A percentile compares a stretch with the other conserved stretches of the same genome.
Conservation (phyloP, 2,888 invertebrate species). For the Drosophila emarginata region DNA sequence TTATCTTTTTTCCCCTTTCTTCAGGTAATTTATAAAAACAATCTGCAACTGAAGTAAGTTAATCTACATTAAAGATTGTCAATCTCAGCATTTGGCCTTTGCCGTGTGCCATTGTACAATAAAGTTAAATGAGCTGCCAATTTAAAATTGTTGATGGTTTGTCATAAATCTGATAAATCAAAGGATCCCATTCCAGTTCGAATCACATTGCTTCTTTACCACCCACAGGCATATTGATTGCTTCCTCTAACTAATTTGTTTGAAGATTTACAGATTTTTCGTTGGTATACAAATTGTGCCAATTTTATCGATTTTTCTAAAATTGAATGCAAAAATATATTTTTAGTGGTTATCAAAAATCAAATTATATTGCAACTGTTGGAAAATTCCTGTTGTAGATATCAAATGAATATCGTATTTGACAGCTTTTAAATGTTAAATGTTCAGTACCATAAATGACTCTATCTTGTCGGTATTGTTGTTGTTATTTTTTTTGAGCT, state of each 20-base stretch:
- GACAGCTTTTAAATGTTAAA: slow-evolving; percentile 1
- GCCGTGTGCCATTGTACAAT: slow-evolving; percentile 30
- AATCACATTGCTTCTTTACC: background rate
- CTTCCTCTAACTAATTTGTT: slow-evolving; percentile 26
- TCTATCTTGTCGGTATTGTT: slow-evolving; percentile 26
- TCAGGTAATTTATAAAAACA: slow-evolving; percentile 19
- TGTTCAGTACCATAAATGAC: background rate
- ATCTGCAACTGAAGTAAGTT: slow-evolving; percentile 21
- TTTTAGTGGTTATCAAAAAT: background rate
- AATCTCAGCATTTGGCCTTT: background rate
- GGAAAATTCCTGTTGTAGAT: background rate
- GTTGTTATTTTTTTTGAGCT: background rate
- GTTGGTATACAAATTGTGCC: background rate
- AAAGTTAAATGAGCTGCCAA: slow-evolving; percentile 53
- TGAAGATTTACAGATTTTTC: background rate
- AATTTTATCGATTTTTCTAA: background rate
- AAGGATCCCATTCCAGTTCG: slow-evolving; percentile 21
- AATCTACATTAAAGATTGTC: slow-evolving; percentile 14
- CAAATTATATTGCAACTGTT: background rate
- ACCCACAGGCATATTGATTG: slow-evolving; percentile 48
- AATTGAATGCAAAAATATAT: background rate
- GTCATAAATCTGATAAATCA: slow-evolving; percentile 59
- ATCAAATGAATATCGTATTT: background rate
- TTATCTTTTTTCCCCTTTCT: slow-evolving; percentile 9
- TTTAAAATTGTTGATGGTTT: slow-evolving; percentile 45